Base-by-base conservation (phyloP, 2,113 vertebrate genomes). In the Macrotus californicus region DNA sequence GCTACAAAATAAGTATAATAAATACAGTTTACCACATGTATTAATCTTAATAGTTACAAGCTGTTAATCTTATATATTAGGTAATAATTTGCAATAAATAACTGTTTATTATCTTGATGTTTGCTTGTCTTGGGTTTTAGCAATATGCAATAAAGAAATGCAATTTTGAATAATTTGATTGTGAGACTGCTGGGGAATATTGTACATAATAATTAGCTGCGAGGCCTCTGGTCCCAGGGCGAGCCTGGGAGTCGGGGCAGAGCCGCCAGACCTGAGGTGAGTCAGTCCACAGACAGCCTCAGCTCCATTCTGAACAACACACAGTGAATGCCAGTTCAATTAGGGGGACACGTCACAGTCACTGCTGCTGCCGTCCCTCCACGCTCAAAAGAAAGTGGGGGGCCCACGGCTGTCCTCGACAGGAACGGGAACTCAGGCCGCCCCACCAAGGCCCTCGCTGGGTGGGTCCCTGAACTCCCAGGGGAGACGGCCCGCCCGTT, bases 21-120 rank as follows among this genome's bases (percentile, higher is more conserved):
- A 99, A 99, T 99, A 99, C 98, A 98, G 98, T 98, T 98, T 99
- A 99, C 98, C 98, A 97, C 98, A 96, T 93, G 98, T 98, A 98
- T 99, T 99, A 99, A 99, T 99, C 99, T 99, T 98, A 98, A 99
- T 98, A 99, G 99, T 99, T 99, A 98, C 99, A 99, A 98, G 99
- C 99, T 99, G 99, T 99, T 99, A 99, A 99, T 99, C 99, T 99
- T 99, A 99, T 99, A 99, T 99, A 99, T 99, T 99, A 99, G 99
- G 99, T 98, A 99, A 99, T 99, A 99, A 99, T 99, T 99, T 99
- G 99, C 98, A 99, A 99, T 99, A 99, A 99, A 99, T 99, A 99
- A 99, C 99, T 99, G 99, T 99, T 99, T 99, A 99, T 99, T 99
- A 99, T 99, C 98, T 98, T 97, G 98, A 98, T 98, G 98, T 98